Conservation (phyloP, 2,797 vertebrate genomes). For the Tinamus major region DNA sequence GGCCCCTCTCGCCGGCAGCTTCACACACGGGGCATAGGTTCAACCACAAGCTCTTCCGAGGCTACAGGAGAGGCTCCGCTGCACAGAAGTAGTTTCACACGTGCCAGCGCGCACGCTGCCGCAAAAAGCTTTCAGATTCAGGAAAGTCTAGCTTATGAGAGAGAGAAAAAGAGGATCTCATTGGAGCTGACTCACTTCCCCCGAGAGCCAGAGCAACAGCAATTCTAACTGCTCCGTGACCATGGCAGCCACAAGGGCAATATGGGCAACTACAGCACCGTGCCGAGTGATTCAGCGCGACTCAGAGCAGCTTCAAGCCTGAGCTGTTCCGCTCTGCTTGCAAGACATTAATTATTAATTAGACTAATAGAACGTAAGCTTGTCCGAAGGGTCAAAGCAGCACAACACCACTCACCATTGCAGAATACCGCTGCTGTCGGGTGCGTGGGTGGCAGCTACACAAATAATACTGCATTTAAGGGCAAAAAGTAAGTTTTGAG, state of each 20-base stretch:
- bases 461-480: accelerated
- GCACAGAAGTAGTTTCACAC: slow-evolving; percentile 5
- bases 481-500: not conserved
- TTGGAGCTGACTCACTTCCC: slow-evolving; percentile 67
- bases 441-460: not conserved
- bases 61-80: not conserved
- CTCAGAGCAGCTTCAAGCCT: not conserved
- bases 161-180: slow-evolving; percentile 73
- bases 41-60: slow-evolving; percentile 12
- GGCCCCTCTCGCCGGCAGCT: accelerated
- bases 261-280: not conserved
- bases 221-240: not conserved
- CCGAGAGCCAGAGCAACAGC: not conserved
- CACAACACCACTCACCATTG: not conserved
- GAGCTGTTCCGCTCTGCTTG: not conserved
- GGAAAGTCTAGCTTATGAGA: slow-evolving; percentile 66
- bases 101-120: not conserved
- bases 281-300: not conserved
- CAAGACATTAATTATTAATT: not conserved
- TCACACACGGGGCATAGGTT: not conserved
- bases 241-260: slow-evolving; percentile 12
- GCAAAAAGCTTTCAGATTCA: slow-evolving; percentile 65
- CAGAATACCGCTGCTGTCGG: not conserved
- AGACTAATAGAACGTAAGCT: not conserved
- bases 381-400: not conserved